Percentiles rank a stretch among this genome's conserved stretches.
Conservation (phyloP, 1,140 invertebrate genomes). For the Vanessa tameamea region DNA sequence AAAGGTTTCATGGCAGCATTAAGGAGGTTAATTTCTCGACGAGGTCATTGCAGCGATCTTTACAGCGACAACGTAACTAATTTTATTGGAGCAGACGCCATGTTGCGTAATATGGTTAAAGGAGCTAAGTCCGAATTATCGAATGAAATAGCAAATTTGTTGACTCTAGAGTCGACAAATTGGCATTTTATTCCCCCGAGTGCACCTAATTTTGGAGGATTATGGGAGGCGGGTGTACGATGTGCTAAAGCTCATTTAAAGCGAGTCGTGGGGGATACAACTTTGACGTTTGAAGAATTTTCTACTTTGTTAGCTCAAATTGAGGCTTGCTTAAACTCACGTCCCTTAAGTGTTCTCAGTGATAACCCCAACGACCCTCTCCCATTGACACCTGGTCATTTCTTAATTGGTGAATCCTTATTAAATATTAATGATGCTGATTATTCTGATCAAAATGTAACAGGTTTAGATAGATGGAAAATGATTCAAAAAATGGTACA, state of each 20-base stretch:
- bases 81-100: slow-evolving; percentile 52
- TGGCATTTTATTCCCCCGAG: slow-evolving; percentile 43
- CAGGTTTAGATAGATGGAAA: slow-evolving; percentile 16
- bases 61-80: slow-evolving; percentile 51
- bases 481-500: slow-evolving; percentile 28
- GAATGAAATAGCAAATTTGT: slow-evolving; percentile 16
- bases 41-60: slow-evolving; percentile 37
- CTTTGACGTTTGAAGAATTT: slow-evolving; percentile 23
- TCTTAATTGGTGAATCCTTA: slow-evolving; percentile 14
- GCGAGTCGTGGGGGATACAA: slow-evolving; percentile 11
- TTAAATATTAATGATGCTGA: slow-evolving; percentile 4
- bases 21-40: slow-evolving; percentile 24
- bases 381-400: slow-evolving; percentile 21
- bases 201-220: slow-evolving; percentile 28
- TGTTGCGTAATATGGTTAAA: slow-evolving; percentile 28
- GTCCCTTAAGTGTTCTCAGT: slow-evolving; percentile 5
- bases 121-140: slow-evolving; percentile 19
- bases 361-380: slow-evolving; percentile 8
- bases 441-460: slow-evolving; percentile 19
- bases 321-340: slow-evolving; percentile 25
- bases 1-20: slow-evolving; percentile 11
- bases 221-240: slow-evolving; percentile 25
- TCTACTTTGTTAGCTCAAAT: slow-evolving; percentile 16
- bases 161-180: slow-evolving; percentile 24
- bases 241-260: slow-evolving; percentile 18